These are phyloP conservation scores for Manduca sexta DNA, from an alignment of 1,140 invertebrate species.

Conservation along the genomic window DNA sequence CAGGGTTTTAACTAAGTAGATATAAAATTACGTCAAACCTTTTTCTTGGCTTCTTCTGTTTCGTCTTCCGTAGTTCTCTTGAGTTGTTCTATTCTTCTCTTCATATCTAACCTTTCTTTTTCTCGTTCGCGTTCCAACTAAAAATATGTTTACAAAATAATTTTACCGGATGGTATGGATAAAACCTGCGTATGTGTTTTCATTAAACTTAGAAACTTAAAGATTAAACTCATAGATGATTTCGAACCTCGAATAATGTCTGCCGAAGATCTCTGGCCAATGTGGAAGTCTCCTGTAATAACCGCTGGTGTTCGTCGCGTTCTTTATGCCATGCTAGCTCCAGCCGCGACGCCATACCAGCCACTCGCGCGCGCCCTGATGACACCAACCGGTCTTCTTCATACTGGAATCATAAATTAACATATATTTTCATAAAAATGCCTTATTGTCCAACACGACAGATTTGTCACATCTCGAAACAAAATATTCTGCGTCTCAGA, in stretches of 20 bases:
- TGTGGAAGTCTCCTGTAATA: slow-evolving; percentile 92
- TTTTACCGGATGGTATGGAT: too few relatives aligned
- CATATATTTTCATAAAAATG: too few relatives aligned
- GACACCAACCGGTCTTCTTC: slow-evolving; percentile 87
- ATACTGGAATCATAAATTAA: slow-evolving; percentile 68
- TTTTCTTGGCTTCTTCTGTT: slow-evolving; percentile 89
- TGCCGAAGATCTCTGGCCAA: slow-evolving; percentile 91
- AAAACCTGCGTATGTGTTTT: too few relatives aligned
- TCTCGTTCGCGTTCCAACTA: slow-evolving; percentile 90
- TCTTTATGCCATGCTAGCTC: slow-evolving; percentile 97
- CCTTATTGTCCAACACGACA: too few relatives aligned
- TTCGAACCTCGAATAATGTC: slow-evolving; percentile 91
- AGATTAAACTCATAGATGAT: too few relatives aligned
- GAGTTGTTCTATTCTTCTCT: slow-evolving; percentile 87
- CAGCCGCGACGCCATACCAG: slow-evolving; percentile 89
- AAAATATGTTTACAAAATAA: slow-evolving; percentile 15
- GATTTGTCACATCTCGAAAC: too few relatives aligned
- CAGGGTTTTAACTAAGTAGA: too few relatives aligned
- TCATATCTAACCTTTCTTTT: slow-evolving; percentile 89
- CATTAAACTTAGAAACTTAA: too few relatives aligned
- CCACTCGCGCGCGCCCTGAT: slow-evolving; percentile 87
- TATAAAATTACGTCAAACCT: too few relatives aligned
- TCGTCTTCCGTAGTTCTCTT: slow-evolving; percentile 91
- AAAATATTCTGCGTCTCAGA: too few relatives aligned
- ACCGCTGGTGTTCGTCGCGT: slow-evolving; percentile 90